Evolutionary conservation across 2,888 invertebrate genomes (phyloP), one percentile per base, ranked within the genome.

Genomic region (Ashinkailepas kermadecensis): DNA sequence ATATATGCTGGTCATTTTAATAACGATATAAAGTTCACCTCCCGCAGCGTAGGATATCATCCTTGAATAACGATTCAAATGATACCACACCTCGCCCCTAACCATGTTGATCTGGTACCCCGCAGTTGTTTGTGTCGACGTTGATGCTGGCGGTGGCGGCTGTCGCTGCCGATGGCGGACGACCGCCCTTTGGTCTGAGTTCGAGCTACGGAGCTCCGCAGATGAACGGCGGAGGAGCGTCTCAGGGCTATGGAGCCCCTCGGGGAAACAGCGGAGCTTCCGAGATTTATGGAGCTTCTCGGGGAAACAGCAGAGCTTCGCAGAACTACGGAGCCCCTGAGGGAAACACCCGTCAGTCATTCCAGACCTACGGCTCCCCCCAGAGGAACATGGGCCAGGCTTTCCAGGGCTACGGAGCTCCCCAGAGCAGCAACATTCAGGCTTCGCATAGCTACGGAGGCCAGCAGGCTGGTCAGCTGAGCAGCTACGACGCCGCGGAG

Each of bases 331-430:
- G 18, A 15, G 62, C 18, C 25, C 67, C 67, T 11, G 23, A 12
- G 67, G 11, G 67, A 12, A 67, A 67, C 25, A 23, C n/a, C 6
- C 23, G 67, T 23, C 18, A 8, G 9, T 25, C 70, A 13, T 70
- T 39, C 39, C 70, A 70, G 70, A 23, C 39, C 9, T 39, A 70
- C 70, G 70, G 70, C 13, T 25, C 39, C 13, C 2, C 25, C 15
- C 39, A 39, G 39, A 23, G 39, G 23, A 25, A 70, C 39, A 39
- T 11, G 4, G 70, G 70, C 39, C 39, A 39, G n/a, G 64, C 64
- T n/a, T 64, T n/a, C 39, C 70, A 70, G 70, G 15, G 67, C 11
- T 67, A 67, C 25, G 67, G 67, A 67, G 67, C 67, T 67, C 25
- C 67, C 25, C 67, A 67, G 67, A 12, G 25, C 11, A 25, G 12